Evolutionary conservation across 2,797 vertebrate species (phyloP).

Genomic region (Tenualosa ilisha): DNA sequence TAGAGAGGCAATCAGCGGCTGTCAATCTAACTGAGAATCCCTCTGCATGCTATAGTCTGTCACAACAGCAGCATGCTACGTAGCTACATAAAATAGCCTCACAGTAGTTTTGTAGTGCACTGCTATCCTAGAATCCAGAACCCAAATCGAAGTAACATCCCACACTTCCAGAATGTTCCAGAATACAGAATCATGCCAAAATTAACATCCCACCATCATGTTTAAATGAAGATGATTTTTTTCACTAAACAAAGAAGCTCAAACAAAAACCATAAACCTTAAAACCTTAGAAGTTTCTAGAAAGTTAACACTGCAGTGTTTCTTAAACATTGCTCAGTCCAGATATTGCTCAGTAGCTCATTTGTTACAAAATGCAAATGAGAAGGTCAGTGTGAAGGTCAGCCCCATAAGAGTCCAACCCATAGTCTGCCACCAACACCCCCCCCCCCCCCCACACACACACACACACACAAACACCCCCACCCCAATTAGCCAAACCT

Average conservation of each 20-base stretch:
- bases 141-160: no score
- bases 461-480: not conserved
- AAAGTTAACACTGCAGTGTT: not conserved
- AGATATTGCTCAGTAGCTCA: not conserved
- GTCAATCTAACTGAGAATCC: conserved; percentile 2
- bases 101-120: not conserved
- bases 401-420: not conserved
- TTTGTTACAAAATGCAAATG: not conserved
- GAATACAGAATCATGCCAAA: no score
- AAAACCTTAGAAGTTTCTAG: not conserved
- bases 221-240: no score
- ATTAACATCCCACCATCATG: no score
- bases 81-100: not conserved
- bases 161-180: no score
- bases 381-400: conserved; percentile 8
- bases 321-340: not conserved
- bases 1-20: not conserved
- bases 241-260: not conserved
- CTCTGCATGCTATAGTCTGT: not conserved
- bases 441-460: not conserved
- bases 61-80: not conserved
- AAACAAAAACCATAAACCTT: not conserved
- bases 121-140: not conserved
- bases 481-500: conserved; percentile 18
- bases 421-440: not conserved